These are phyloP conservation scores for Cyanoliseus patagonus DNA, from an alignment of 2,113 vertebrate genomes.

Conservation along the genomic window DNA sequence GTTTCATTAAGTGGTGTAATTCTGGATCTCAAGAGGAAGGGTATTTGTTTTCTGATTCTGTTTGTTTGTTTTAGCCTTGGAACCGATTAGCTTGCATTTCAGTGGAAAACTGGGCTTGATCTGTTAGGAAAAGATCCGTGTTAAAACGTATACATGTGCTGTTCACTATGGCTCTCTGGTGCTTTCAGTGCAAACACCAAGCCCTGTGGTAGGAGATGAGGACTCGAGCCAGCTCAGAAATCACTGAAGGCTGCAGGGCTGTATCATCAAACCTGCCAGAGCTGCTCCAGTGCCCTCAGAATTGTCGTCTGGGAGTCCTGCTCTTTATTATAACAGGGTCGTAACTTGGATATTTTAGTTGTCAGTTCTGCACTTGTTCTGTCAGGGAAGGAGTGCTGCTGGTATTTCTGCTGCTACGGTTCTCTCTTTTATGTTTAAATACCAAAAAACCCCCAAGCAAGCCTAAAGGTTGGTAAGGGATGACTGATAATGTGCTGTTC, in stretches of 20 bases:
- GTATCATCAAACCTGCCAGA: not conserved
- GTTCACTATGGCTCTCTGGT: not conserved
- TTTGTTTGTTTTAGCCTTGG: not conserved
- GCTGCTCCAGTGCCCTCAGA: not conserved
- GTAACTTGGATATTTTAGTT: not conserved
- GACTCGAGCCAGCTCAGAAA: not conserved
- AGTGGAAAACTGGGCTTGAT: not conserved
- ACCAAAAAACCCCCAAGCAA: not conserved
- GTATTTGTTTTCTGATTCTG: conserved; percentile 64
- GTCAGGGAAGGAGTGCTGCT: not conserved
- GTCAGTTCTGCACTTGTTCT: not conserved
- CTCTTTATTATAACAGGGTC: not conserved
- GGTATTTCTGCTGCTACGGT: not conserved
- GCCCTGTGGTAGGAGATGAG: not conserved
- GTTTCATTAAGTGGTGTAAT: conserved; percentile 95
- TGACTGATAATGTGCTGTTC: not conserved
- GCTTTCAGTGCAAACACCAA: not conserved
- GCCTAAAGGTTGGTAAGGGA: not conserved
- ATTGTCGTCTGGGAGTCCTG: not conserved
- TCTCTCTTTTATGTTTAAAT: not conserved
- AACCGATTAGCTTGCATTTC: not conserved
- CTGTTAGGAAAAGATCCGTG: not conserved
- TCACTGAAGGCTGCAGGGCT: not conserved
- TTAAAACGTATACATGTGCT: not conserved
- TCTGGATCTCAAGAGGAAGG: conserved; percentile 92